A percentile compares a stretch with the other conserved stretches of the same genome.
Evolutionary conservation across 2,797 vertebrate species (phyloP).

Genomic region (Ambastaia sidthimunki): DNA sequence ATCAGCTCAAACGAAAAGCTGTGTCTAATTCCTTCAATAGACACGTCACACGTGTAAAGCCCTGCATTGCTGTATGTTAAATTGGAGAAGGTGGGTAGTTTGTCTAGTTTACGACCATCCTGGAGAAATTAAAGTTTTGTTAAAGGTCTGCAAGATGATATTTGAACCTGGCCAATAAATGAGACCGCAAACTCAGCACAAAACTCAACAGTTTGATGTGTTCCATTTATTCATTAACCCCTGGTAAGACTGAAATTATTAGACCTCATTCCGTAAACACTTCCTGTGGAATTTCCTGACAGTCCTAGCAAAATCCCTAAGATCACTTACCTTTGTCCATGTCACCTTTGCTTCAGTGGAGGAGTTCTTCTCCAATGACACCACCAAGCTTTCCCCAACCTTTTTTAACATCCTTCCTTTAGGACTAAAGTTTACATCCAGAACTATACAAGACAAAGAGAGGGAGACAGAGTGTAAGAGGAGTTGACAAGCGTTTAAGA

Average conservation of each 20-base stretch:
- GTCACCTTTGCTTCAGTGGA: slow-evolving; percentile 83
- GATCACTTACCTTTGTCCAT: slow-evolving; percentile 88
- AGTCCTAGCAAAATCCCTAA: neutral
- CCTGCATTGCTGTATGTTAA: slow-evolving; percentile 88
- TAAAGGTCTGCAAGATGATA: neutral
- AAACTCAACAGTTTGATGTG: neutral
- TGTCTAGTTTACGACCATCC: slow-evolving; percentile 71
- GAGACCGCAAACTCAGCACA: neutral
- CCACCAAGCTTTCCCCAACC: slow-evolving; percentile 81
- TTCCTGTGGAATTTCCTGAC: neutral
- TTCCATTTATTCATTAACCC: neutral
- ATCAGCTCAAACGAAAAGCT: slow-evolving; percentile 82
- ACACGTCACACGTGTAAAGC: slow-evolving; percentile 82
- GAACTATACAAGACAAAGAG: slow-evolving; percentile 72
- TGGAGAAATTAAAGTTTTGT: slow-evolving; percentile 61
- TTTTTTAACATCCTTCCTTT: slow-evolving; percentile 83
- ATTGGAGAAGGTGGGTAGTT: slow-evolving; percentile 72
- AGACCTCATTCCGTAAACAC: neutral
- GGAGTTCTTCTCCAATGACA: slow-evolving; percentile 81
- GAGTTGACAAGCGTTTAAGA: slow-evolving; percentile 19
- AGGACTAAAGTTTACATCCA: slow-evolving; percentile 87
- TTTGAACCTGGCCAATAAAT: neutral
- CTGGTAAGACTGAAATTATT: neutral
- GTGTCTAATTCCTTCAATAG: slow-evolving; percentile 79
- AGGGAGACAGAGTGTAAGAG: slow-evolving; percentile 30